Conservation (phyloP, 2,113 vertebrate genomes). For the Pithys albifrons region DNA sequence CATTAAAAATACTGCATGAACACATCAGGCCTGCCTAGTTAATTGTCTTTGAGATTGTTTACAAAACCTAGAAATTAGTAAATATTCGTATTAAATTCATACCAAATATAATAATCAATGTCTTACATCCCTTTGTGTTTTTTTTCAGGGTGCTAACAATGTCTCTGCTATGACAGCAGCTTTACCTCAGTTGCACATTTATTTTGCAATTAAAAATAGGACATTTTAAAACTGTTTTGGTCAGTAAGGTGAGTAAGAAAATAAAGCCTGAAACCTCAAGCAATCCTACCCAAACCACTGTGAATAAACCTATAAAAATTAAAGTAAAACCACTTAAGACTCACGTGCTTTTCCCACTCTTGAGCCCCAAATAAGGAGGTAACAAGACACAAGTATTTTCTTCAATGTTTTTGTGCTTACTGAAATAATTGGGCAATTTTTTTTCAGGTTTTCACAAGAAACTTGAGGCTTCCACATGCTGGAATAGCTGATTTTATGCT, state of each 20-base stretch:
- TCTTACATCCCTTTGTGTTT: background rate
- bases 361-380: background rate
- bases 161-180: background rate
- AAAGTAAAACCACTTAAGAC: background rate
- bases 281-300: background rate
- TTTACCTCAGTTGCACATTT: background rate
- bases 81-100: background rate
- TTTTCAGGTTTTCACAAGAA: background rate
- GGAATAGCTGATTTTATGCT: background rate
- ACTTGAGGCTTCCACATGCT: background rate
- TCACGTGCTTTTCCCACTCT: background rate
- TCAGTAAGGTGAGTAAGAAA: background rate
- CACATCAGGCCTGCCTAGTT: background rate
- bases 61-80: background rate
- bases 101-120: background rate
- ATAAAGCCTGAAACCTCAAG: background rate
- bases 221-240: rapidly evolving
- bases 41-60: background rate
- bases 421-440: background rate
- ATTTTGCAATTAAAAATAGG: background rate
- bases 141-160: background rate
- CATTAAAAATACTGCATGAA: background rate
- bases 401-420: background rate
- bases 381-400: background rate
- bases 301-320: background rate